A percentile compares a stretch with the other conserved stretches of the same genome.
These are phyloP conservation scores for Euglossa dilemma DNA, from an alignment of 1,140 invertebrate genomes.

Conservation along the genomic window DNA sequence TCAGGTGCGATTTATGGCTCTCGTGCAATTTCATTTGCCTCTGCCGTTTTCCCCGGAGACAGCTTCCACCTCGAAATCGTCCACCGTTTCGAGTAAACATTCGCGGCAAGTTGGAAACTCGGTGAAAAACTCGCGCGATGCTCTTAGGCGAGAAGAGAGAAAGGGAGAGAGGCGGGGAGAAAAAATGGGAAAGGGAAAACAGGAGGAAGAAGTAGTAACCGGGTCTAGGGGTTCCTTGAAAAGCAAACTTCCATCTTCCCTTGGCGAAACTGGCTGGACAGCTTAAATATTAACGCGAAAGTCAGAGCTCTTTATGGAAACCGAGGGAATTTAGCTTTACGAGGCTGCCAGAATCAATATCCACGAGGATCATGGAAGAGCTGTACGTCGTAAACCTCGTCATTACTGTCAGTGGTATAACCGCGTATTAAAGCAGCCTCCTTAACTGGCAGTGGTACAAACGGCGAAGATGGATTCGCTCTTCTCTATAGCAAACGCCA, in stretches of 20 bases:
- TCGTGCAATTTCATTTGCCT: neutral
- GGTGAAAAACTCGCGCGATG: neutral
- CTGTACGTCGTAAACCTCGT: constrained; percentile 14
- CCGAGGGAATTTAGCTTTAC: constrained; percentile 1
- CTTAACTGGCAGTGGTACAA: neutral
- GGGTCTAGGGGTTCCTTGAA: neutral
- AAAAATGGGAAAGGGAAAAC: neutral
- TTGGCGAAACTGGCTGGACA: neutral
- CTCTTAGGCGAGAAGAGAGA: no score
- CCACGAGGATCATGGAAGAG: neutral
- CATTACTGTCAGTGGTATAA: neutral
- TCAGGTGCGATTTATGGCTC: neutral
- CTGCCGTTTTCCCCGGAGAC: neutral
- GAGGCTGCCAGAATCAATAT: constrained; percentile 1
- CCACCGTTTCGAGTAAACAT: constrained; percentile 11
- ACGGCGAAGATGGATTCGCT: neutral
- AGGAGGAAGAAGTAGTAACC: neutral
- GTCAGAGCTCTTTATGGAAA: neutral
- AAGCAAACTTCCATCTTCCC: neutral
- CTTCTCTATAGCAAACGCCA: neutral
- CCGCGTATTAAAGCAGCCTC: neutral
- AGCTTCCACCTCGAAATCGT: neutral
- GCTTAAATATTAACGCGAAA: neutral
- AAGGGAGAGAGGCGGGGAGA: no score
- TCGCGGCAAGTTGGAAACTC: neutral